These are phyloP conservation scores for Melanophora roralis DNA, from an alignment of 2,888 invertebrate genomes.

Conservation along the genomic window DNA sequence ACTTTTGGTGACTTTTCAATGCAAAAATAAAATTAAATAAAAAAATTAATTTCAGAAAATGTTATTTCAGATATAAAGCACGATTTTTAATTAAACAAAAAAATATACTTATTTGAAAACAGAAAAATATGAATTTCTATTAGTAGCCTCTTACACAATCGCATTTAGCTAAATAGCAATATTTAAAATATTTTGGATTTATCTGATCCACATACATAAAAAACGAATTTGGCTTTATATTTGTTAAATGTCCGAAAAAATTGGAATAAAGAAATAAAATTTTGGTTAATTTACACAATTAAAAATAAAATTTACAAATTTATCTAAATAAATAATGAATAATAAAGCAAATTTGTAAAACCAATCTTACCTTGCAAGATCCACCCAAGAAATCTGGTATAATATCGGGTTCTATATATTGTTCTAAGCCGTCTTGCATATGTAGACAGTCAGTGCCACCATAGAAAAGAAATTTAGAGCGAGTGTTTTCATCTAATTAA, in stretches of 20 bases:
- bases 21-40: not conserved
- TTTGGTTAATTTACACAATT: conserved; percentile 7
- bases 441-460: conserved; percentile 91
- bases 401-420: conserved; percentile 89
- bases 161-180: conserved; percentile 77
- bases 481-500: conserved; percentile 89
- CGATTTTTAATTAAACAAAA: not conserved
- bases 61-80: no score
- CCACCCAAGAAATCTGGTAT: conserved; percentile 97
- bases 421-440: conserved; percentile 87
- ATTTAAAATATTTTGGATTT: conserved; percentile 74
- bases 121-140: conserved; percentile 49
- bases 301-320: conserved; percentile 36
- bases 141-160: conserved; percentile 75
- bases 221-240: conserved; percentile 68
- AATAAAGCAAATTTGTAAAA: not conserved
- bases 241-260: conserved; percentile 1
- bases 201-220: conserved; percentile 76
- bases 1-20: no score
- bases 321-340: not conserved
- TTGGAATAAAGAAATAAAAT: conserved; percentile 34
- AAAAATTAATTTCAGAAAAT: no score
- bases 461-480: conserved; percentile 94
- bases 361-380: conserved; percentile 84
- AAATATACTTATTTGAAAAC: conserved; percentile 12